Conservation (phyloP, 2,797 vertebrate species). For the Mormyrus proboscirostris region DNA sequence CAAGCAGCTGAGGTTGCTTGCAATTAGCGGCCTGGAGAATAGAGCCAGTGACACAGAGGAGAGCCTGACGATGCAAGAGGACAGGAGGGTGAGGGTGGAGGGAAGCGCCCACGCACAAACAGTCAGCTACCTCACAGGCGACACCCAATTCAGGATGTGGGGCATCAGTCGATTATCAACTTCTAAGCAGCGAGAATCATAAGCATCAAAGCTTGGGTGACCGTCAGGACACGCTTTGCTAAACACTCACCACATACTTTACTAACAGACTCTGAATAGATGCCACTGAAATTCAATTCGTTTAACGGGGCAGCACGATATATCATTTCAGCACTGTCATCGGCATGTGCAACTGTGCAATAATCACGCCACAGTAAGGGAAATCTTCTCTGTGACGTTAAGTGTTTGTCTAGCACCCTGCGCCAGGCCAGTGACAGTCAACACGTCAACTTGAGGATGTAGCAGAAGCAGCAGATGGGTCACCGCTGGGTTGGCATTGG, state of each 20-base stretch:
- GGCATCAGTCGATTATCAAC: not conserved
- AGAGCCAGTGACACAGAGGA: constrained; percentile 17
- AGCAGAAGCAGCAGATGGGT: not conserved
- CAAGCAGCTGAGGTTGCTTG: constrained; percentile 52
- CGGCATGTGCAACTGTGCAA: not conserved
- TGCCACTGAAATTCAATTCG: not conserved
- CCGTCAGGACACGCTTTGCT: not conserved
- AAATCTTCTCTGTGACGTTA: not conserved
- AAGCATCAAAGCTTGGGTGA: not conserved
- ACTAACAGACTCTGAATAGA: not conserved
- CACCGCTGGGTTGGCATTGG: not conserved
- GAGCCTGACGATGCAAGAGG: constrained; percentile 43
- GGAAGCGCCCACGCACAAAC: not conserved
- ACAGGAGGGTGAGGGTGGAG: constrained; percentile 53
- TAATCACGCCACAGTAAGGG: not conserved
- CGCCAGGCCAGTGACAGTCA: not conserved
- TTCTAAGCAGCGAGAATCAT: not conserved
- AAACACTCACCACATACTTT: not conserved
- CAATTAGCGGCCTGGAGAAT: constrained; percentile 63
- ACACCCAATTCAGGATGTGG: not conserved
- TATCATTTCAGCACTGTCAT: not conserved
- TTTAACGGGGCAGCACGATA: not conserved
- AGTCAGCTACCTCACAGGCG: not conserved
- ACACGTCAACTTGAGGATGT: not conserved
- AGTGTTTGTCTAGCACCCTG: not conserved